A percentile compares a stretch with the other conserved stretches of the same genome.
phyloP scores from a whole-genome alignment of 1,140 invertebrate genomes.

The Drosophila sechellia region DNA sequence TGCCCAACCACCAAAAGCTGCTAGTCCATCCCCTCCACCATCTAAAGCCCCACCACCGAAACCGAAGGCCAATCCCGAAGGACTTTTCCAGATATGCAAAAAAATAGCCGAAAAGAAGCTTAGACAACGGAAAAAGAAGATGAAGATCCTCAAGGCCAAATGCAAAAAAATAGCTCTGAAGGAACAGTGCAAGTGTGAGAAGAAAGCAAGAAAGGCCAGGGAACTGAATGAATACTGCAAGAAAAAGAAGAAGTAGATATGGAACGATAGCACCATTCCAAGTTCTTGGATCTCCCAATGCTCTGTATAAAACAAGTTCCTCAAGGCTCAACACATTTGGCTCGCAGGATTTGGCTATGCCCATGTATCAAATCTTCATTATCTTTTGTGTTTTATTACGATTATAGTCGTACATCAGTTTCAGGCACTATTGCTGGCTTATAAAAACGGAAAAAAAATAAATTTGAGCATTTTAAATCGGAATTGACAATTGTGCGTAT shows the following conservation, averaged over 20 bases:
- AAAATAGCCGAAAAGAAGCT: slow-evolving; percentile 9
- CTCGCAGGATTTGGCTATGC: not conserved
- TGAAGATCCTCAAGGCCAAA: not conserved
- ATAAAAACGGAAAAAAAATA: not conserved
- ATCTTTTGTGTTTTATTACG: slow-evolving; percentile 27
- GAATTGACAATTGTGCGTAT: slow-evolving; percentile 9
- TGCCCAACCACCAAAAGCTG: no score
- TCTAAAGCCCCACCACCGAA: not conserved
- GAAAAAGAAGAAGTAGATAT: slow-evolving; percentile 20
- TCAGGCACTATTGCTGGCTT: slow-evolving; percentile 22
- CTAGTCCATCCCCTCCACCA: not conserved
- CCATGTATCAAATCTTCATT: not conserved
- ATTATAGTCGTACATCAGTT: slow-evolving; percentile 28
- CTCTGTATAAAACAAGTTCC: not conserved
- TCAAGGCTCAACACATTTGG: not conserved
- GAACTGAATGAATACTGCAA: slow-evolving; percentile 16
- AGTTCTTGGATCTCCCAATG: not conserved
- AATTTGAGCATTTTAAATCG: slow-evolving; percentile 8
- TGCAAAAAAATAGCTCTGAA: slow-evolving; percentile 1
- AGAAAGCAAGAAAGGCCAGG: slow-evolving; percentile 1
- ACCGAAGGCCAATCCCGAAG: not conserved
- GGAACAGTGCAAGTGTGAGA: slow-evolving; percentile 8
- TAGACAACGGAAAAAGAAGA: slow-evolving; percentile 10
- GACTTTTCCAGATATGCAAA: slow-evolving; percentile 12
- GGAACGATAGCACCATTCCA: not conserved